phyloP scores from a whole-genome alignment of 2,797 vertebrate species.

The Peromyscus eremicus region DNA sequence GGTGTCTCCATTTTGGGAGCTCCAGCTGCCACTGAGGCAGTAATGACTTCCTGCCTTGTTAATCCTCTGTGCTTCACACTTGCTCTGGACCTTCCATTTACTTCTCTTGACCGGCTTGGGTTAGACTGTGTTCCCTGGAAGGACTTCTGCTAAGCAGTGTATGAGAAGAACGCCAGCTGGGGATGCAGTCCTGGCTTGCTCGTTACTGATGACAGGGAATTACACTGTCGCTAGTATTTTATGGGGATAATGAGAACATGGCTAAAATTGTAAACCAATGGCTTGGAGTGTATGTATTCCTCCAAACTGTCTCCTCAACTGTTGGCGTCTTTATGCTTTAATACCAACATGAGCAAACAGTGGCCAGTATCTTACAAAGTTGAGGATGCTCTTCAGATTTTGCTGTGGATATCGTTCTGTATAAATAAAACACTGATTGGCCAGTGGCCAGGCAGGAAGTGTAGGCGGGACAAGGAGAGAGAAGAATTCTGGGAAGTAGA shows the following conservation, averaged over 20 bases:
- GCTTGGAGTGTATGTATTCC: background rate
- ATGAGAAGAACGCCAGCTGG: background rate
- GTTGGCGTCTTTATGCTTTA: background rate
- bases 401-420: too few relatives aligned
- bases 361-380: background rate
- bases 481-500: too few relatives aligned
- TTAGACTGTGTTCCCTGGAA: background rate
- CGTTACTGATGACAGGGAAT: background rate
- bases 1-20: background rate
- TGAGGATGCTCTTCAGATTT: slow-evolving; percentile 20
- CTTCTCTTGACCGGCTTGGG: background rate
- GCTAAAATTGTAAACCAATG: background rate
- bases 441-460: too few relatives aligned
- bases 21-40: background rate
- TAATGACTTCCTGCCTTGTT: background rate
- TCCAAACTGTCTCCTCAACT: background rate
- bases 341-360: background rate
- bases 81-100: background rate
- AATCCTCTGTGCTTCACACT: background rate
- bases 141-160: background rate
- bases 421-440: too few relatives aligned
- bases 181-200: background rate
- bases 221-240: background rate
- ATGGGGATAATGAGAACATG: background rate
- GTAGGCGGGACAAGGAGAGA: too few relatives aligned